Conservation (phyloP, 2,113 vertebrate species). For the Myrmecobius fasciatus region DNA sequence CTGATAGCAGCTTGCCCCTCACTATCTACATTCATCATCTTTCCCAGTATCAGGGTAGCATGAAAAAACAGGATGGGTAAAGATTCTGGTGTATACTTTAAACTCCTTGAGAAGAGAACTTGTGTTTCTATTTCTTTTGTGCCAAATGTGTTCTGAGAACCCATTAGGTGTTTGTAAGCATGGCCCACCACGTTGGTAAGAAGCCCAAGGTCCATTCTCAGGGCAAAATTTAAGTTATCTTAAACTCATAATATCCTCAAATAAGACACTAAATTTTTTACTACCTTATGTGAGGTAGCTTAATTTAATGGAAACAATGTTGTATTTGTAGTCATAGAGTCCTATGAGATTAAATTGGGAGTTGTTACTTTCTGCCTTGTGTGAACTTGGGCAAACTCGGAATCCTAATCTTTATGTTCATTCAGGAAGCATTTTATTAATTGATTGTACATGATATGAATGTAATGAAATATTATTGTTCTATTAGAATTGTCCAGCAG, state of each 20-base stretch:
- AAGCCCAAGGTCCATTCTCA: constrained; percentile 5
- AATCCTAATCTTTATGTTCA: not conserved
- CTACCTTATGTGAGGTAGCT: not conserved
- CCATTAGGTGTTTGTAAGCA: constrained; percentile 18
- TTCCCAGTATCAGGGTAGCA: not conserved
- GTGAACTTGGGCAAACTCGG: not conserved
- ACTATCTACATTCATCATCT: not conserved
- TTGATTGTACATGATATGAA: no score
- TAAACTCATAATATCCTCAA: not conserved
- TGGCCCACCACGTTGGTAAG: not conserved
- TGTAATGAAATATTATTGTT: no score
- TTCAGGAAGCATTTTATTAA: not conserved
- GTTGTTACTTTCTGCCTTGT: not conserved
- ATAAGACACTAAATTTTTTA: not conserved
- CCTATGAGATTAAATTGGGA: not conserved
- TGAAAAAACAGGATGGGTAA: not conserved
- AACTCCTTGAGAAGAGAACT: not conserved
- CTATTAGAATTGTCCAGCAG: no score
- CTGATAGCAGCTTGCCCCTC: not conserved
- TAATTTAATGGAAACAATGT: not conserved
- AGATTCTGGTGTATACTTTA: not conserved
- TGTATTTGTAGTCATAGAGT: not conserved
- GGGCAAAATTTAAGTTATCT: not conserved
- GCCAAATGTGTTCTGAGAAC: not conserved
- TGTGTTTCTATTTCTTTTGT: not conserved